phyloP scores from a whole-genome alignment of 23 tunicate genomes.

The Trididemnum miniatum region DNA sequence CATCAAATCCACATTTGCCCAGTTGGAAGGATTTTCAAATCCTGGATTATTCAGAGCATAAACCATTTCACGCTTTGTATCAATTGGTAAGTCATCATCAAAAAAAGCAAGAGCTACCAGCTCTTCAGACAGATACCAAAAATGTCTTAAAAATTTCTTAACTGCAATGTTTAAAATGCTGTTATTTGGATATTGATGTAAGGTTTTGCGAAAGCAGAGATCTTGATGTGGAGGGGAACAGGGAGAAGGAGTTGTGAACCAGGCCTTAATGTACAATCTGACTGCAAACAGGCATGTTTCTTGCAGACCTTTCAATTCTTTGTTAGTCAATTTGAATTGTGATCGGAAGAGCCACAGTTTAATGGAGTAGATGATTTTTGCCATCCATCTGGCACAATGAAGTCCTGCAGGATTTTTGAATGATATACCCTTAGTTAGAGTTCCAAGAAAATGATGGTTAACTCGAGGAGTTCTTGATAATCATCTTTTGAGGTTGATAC shows the following conservation, averaged over 20 bases:
- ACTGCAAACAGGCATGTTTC: background rate
- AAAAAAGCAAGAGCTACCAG: conserved; percentile 11
- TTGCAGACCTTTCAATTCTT: background rate
- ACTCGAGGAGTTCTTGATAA: conserved; percentile 1
- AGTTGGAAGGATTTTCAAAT: conserved; percentile 8
- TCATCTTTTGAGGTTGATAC: conserved; percentile 12
- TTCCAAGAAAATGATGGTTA: conserved; percentile 19
- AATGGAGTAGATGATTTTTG: conserved; percentile 7
- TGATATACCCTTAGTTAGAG: background rate
- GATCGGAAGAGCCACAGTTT: conserved; percentile 16
- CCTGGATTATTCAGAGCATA: background rate
- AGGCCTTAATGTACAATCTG: conserved; percentile 5
- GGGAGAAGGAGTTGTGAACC: conserved; percentile 4
- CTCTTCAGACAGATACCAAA: conserved; percentile 4
- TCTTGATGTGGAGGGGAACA: background rate
- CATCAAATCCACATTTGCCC: conserved; percentile 5
- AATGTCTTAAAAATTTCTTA: background rate
- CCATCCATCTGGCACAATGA: conserved; percentile 13
- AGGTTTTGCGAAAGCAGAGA: background rate
- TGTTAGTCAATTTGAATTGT: conserved; percentile 6
- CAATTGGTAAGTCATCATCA: conserved; percentile 1
- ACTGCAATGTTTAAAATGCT: background rate
- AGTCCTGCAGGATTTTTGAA: background rate
- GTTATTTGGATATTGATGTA: background rate
- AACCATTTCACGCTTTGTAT: conserved; percentile 2